Conservation (phyloP, 2,113 vertebrate genomes). For the Aegypius monachus region DNA sequence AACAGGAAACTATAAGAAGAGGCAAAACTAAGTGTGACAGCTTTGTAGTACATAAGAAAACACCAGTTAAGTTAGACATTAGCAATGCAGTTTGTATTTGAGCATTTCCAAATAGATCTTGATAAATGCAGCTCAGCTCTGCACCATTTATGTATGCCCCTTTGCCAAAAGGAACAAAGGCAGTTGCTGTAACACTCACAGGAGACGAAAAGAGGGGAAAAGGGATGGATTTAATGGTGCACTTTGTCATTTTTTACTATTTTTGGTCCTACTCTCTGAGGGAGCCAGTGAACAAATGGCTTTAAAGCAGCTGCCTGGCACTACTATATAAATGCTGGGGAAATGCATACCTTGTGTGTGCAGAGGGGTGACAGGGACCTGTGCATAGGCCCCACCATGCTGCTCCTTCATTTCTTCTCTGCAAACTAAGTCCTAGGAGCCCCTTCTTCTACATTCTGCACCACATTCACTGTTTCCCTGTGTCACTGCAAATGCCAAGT, state of each 20-base stretch:
- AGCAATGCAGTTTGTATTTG: background rate
- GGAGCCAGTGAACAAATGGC: background rate
- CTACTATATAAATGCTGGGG: background rate
- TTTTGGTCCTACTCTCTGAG: background rate
- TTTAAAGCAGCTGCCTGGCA: background rate
- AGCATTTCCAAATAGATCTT: background rate
- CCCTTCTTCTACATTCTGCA: background rate
- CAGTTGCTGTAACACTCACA: background rate
- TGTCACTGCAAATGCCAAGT: background rate
- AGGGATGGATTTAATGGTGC: background rate
- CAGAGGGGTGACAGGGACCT: background rate
- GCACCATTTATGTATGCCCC: background rate
- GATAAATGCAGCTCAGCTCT: background rate
- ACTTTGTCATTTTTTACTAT: background rate
- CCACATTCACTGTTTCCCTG: background rate
- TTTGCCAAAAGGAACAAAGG: background rate
- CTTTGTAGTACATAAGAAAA: background rate
- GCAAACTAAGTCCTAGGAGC: background rate
- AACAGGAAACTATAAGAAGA: background rate
- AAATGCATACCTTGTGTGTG: background rate
- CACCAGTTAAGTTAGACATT: background rate
- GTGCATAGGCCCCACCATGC: background rate
- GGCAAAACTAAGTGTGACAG: background rate
- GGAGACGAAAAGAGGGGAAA: background rate
- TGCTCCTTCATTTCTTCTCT: background rate